phyloP scores from a whole-genome alignment of 2,113 vertebrate genomes.

The Todiramphus chloris region DNA sequence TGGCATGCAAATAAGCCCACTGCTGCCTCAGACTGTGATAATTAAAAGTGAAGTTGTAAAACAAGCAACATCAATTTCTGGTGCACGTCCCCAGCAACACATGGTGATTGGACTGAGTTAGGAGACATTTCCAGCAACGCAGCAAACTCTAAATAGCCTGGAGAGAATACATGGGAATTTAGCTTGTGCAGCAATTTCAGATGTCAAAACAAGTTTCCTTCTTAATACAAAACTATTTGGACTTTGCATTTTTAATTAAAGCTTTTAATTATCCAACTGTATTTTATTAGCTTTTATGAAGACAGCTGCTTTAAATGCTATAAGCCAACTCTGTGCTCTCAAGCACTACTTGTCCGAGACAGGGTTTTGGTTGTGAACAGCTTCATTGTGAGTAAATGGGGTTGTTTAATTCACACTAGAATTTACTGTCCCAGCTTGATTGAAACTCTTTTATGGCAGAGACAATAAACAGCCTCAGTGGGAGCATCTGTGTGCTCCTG shows the following conservation, averaged over 20 bases:
- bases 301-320: slow-evolving; percentile 57
- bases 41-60: slow-evolving; percentile 68
- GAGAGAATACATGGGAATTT: slow-evolving; percentile 57
- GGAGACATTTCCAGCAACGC: slow-evolving; percentile 39
- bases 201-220: slow-evolving; percentile 73
- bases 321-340: slow-evolving; percentile 46
- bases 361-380: slow-evolving; percentile 33
- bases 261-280: slow-evolving; percentile 67
- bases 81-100: slow-evolving; percentile 50
- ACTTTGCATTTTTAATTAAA: slow-evolving; percentile 74
- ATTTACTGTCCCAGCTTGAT: slow-evolving; percentile 46
- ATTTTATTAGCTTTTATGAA: slow-evolving; percentile 74
- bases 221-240: slow-evolving; percentile 68
- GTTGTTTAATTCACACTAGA: slow-evolving; percentile 46
- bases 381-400: slow-evolving; percentile 34
- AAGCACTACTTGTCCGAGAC: slow-evolving; percentile 35
- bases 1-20: slow-evolving; percentile 55
- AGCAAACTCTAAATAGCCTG: slow-evolving; percentile 65
- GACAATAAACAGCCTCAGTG: not conserved
- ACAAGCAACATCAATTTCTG: slow-evolving; percentile 54
- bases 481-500: rapidly evolving
- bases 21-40: slow-evolving; percentile 51
- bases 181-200: slow-evolving; percentile 69
- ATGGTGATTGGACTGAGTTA: slow-evolving; percentile 42
- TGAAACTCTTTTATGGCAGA: slow-evolving; percentile 41